Conservation (phyloP, 2,113 vertebrate species). For the Periophthalmodon schlosseri region DNA sequence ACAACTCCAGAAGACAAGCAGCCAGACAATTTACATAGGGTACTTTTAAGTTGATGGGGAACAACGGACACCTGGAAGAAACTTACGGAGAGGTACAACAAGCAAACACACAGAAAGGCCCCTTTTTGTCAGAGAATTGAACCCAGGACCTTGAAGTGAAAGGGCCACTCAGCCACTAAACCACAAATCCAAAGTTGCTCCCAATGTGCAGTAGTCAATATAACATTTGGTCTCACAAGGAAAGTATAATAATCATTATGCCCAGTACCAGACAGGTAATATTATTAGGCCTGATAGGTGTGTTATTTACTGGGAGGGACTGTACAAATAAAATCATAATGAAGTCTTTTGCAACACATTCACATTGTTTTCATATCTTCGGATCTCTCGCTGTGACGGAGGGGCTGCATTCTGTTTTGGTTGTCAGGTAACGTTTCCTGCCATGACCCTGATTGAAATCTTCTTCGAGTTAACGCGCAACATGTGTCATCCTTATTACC, state of each 20-base stretch:
- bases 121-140: too few relatives aligned
- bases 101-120: too few relatives aligned
- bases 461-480: constrained; percentile 31
- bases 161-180: not conserved
- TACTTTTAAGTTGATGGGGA: too few relatives aligned
- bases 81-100: too few relatives aligned
- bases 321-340: not conserved
- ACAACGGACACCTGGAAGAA: too few relatives aligned
- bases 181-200: not conserved
- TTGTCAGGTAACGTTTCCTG: constrained; percentile 13
- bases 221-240: not conserved
- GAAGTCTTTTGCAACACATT: not conserved
- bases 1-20: too few relatives aligned
- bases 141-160: too few relatives aligned
- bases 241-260: not conserved
- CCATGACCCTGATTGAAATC: constrained; percentile 35
- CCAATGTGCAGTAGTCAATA: not conserved
- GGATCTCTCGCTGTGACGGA: constrained; percentile 9
- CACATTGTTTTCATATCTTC: not conserved
- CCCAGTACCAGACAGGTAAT: not conserved
- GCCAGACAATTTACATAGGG: too few relatives aligned
- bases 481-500: constrained; percentile 42
- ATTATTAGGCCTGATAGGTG: not conserved
- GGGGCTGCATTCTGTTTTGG: not conserved
- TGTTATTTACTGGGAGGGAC: not conserved